Percentiles rank a stretch among this genome's conserved stretches.
Conservation (phyloP, 2,888 invertebrate genomes). For the Tipula confusa region DNA sequence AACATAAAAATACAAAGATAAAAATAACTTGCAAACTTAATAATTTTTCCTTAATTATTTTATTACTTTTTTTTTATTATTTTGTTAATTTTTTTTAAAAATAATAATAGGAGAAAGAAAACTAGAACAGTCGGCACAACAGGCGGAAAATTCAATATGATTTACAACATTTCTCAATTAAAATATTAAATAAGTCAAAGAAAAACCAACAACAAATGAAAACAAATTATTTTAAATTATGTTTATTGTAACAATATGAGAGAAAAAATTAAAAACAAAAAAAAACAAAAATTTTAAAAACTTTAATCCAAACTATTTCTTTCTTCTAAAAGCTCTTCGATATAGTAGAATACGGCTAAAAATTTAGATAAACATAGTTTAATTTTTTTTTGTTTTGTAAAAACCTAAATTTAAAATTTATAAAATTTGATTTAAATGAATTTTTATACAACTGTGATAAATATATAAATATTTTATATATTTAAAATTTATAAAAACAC, state of each 20-base stretch:
- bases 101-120: conserved; percentile 15
- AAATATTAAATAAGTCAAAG: not conserved
- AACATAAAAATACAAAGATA: not conserved
- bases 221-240: not conserved
- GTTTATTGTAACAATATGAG: not conserved
- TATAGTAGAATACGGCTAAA: too few species aligned
- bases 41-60: not conserved
- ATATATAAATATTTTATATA: not conserved
- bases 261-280: not conserved
- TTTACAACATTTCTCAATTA: not conserved
- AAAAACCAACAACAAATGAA: not conserved
- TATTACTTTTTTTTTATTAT: not conserved
- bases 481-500: not conserved
- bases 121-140: not conserved
- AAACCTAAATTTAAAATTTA: not conserved
- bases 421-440: not conserved
- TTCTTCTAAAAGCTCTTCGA: not conserved
- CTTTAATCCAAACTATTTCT: not conserved
- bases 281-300: not conserved
- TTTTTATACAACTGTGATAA: conserved; percentile 16
- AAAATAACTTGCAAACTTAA: not conserved
- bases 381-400: not conserved
- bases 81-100: not conserved
- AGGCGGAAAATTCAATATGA: not conserved
- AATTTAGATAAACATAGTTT: not conserved